These are phyloP conservation scores for Papilio aristodemus DNA, from an alignment of 1,140 invertebrate genomes.

Conservation along the genomic window DNA sequence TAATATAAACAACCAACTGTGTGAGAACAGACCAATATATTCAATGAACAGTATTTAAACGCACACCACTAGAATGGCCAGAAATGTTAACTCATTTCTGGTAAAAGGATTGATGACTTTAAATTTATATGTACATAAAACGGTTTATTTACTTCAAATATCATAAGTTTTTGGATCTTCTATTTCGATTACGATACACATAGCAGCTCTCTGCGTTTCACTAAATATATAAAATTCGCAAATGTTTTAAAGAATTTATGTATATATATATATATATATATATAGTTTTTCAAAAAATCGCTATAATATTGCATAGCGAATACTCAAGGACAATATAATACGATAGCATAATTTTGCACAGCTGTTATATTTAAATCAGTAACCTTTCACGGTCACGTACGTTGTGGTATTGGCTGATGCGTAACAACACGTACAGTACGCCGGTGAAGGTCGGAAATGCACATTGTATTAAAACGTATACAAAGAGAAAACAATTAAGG, in stretches of 20 bases:
- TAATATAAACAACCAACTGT: background rate
- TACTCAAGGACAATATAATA: slow-evolving; percentile 10
- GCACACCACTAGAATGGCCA: no score
- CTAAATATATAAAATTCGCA: no score
- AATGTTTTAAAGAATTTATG: background rate
- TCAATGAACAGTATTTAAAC: no score
- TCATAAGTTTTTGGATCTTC: no score
- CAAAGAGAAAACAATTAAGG: slow-evolving; percentile 13
- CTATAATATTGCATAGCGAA: background rate
- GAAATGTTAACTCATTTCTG: no score
- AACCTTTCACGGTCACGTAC: slow-evolving; percentile 8
- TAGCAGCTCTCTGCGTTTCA: no score
- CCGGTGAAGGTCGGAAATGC: slow-evolving; percentile 14
- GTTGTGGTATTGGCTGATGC: slow-evolving; percentile 9
- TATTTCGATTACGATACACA: no score
- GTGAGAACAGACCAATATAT: background rate
- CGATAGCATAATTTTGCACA: slow-evolving; percentile 11
- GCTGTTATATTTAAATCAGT: slow-evolving; percentile 2
- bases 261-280: no score
- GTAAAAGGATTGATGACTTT: no score
- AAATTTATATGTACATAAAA: no score
- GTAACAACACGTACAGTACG: slow-evolving; percentile 4
- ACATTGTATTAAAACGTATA: background rate
- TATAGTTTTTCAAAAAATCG: no score
- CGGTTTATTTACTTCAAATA: no score